Evolutionary conservation across 1,140 invertebrate genomes (phyloP).

Genomic region (Stenopsyche tienmushanensis): DNA sequence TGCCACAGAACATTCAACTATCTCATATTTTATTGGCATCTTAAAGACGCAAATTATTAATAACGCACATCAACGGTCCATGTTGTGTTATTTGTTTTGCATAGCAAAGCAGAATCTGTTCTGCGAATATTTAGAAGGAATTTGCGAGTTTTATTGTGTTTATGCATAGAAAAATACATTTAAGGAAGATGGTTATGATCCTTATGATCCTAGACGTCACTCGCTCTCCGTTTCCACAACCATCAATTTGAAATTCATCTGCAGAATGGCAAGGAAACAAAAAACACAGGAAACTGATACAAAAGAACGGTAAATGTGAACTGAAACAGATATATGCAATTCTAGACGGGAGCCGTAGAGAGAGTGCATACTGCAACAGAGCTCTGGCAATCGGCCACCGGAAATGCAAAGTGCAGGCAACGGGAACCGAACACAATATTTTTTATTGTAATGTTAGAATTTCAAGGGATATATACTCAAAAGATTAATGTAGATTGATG

Average conservation of each 20-base stretch:
- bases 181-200: no score
- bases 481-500: neutral
- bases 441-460: conserved; percentile 5
- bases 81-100: no score
- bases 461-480: neutral
- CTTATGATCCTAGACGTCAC: no score
- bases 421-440: conserved; percentile 14
- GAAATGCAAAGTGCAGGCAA: conserved; percentile 26
- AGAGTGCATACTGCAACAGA: conserved; percentile 4
- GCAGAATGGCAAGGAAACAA: neutral
- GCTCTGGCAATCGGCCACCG: conserved; percentile 30
- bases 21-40: neutral
- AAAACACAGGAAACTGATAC: conserved; percentile 8
- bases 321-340: neutral
- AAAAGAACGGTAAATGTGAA: conserved; percentile 7
- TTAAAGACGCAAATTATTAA: no score
- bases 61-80: no score
- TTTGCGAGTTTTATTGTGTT: no score
- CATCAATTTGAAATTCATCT: neutral
- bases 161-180: no score
- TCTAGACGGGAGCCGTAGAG: neutral
- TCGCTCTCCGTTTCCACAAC: no score
- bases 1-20: conserved; percentile 2
- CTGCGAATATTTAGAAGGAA: no score
- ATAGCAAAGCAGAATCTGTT: no score